phyloP scores from a whole-genome alignment of 2,797 vertebrate genomes.

The Girardinus metallicus region DNA sequence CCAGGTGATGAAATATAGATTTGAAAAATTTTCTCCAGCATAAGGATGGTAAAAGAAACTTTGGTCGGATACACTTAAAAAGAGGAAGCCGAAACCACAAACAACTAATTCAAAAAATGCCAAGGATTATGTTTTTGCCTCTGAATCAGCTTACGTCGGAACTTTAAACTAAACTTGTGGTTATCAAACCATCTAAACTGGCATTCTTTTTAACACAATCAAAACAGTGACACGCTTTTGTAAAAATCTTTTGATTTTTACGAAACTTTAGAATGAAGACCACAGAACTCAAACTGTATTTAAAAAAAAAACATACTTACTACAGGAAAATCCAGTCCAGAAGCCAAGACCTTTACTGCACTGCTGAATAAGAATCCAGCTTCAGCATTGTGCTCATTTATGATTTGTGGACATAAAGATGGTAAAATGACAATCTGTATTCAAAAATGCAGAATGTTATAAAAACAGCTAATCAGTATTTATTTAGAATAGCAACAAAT shows the following conservation, averaged over 20 bases:
- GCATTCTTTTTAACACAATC: background rate
- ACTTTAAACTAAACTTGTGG: background rate
- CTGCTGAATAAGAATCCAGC: background rate
- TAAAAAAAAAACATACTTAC: background rate
- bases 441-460: background rate
- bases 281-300: background rate
- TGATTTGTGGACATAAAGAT: background rate
- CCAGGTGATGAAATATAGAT: slow-evolving; percentile 85
- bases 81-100: background rate
- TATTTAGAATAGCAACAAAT: background rate
- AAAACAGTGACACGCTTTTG: background rate
- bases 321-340: background rate
- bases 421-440: background rate
- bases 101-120: background rate
- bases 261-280: background rate
- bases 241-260: background rate
- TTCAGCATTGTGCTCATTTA: background rate
- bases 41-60: background rate
- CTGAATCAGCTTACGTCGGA: background rate
- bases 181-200: background rate
- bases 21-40: background rate
- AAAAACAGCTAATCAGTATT: background rate
- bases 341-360: background rate
- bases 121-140: background rate
- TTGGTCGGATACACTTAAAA: background rate